phyloP scores from a whole-genome alignment of 2,888 invertebrate species.

The Lacanobia oleracea region DNA sequence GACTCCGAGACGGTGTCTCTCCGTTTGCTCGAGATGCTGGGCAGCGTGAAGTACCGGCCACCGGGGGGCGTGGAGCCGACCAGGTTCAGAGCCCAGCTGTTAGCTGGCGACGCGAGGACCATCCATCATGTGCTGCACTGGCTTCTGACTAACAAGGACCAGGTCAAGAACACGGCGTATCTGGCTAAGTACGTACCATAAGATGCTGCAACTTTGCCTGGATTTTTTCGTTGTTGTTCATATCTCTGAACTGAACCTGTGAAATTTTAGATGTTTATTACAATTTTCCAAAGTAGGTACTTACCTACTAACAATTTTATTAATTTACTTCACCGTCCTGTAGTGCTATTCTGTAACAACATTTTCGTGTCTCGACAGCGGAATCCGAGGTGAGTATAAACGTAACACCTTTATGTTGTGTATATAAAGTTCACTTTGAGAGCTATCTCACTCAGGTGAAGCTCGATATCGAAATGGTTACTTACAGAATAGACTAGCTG shows the following conservation, averaged over 20 bases:
- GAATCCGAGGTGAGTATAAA: no score
- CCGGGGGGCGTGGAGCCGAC: slow-evolving; percentile 86
- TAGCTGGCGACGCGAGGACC: slow-evolving; percentile 93
- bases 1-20: slow-evolving; percentile 94
- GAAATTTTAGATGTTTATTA: neutral
- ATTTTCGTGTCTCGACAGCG: no score
- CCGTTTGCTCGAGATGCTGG: slow-evolving; percentile 92
- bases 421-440: no score
- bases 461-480: no score
- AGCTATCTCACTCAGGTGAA: no score
- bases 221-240: no score
- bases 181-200: slow-evolving; percentile 93
- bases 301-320: neutral
- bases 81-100: slow-evolving; percentile 83
- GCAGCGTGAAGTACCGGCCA: slow-evolving; percentile 95
- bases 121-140: slow-evolving; percentile 95
- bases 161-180: slow-evolving; percentile 95
- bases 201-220: no score
- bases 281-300: neutral
- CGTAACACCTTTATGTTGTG: no score
- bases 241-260: no score
- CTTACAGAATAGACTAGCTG: no score
- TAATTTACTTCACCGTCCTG: neutral
- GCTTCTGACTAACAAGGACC: slow-evolving; percentile 93
- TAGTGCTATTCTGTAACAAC: no score